phyloP scores from a whole-genome alignment of 2,888 invertebrate species.

The Tanytarsus gracilentus region DNA sequence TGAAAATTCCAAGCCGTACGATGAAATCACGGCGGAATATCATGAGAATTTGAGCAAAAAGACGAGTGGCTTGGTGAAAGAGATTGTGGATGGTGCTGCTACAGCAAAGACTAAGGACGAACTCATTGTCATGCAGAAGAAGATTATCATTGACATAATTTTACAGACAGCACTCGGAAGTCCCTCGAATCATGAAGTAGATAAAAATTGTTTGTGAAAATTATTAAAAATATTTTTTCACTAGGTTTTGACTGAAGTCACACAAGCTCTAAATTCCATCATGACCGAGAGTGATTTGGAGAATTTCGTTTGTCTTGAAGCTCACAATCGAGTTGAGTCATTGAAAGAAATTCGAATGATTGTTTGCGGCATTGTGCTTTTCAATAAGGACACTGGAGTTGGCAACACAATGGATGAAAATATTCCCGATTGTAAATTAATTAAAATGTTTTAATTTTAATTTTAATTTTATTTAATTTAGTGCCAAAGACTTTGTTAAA shows the following conservation, averaged over 20 bases:
- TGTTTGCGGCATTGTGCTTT: constrained; percentile 72
- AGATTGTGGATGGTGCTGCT: constrained; percentile 20
- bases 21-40: constrained; percentile 18
- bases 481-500: constrained; percentile 22
- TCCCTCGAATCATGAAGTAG: constrained; percentile 49
- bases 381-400: constrained; percentile 53
- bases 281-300: constrained; percentile 63
- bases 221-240: background rate
- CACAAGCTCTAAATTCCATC: constrained; percentile 68
- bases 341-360: constrained; percentile 60
- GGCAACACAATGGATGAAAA: constrained; percentile 60
- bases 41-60: constrained; percentile 11
- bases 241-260: constrained; percentile 58
- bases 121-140: constrained; percentile 53
- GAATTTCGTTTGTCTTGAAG: constrained; percentile 52
- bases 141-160: constrained; percentile 60
- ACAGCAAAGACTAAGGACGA: constrained; percentile 40
- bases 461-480: background rate
- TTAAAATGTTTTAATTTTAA: background rate
- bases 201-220: constrained; percentile 28
- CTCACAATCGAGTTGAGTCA: constrained; percentile 53
- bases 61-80: constrained; percentile 13
- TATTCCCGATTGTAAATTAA: constrained; percentile 55
- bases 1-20: constrained; percentile 24
- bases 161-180: constrained; percentile 62